phyloP scores from a whole-genome alignment of 2,113 vertebrate species.

The Notarius lentiginosus region DNA sequence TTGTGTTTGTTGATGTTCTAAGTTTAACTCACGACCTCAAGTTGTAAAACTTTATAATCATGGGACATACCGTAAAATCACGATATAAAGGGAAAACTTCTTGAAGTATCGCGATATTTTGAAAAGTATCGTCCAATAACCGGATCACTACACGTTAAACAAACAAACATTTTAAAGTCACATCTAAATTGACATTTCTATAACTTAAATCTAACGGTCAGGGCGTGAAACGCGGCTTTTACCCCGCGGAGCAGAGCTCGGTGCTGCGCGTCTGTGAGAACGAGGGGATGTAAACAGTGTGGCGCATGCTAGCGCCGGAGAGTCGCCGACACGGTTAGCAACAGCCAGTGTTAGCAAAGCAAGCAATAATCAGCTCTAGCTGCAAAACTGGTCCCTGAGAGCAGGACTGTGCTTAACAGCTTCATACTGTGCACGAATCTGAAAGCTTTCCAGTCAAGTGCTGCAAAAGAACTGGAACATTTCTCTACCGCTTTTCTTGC shows the following conservation, averaged over 20 bases:
- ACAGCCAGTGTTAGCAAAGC: neutral
- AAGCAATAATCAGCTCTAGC: neutral
- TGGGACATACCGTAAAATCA: too few species aligned
- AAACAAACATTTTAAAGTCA: neutral
- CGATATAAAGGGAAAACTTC: neutral
- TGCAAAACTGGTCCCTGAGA: neutral
- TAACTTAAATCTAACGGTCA: neutral
- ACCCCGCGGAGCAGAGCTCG: too few species aligned
- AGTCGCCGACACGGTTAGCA: neutral
- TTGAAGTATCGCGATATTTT: neutral
- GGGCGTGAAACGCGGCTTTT: neutral
- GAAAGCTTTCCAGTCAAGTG: neutral
- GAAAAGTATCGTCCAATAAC: neutral
- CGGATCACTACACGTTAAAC: neutral
- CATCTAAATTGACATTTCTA: neutral
- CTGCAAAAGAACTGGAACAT: neutral
- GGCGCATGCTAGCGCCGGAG: neutral
- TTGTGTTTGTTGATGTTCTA: neutral
- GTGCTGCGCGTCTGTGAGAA: rapidly evolving
- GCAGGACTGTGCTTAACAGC: neutral
- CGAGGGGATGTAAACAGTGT: neutral
- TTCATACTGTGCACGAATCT: neutral
- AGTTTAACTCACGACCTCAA: neutral
- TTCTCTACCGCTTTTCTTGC: neutral
- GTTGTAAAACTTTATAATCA: neutral